Conservation (phyloP, 1,140 invertebrate species). For the Augochlora pura region DNA sequence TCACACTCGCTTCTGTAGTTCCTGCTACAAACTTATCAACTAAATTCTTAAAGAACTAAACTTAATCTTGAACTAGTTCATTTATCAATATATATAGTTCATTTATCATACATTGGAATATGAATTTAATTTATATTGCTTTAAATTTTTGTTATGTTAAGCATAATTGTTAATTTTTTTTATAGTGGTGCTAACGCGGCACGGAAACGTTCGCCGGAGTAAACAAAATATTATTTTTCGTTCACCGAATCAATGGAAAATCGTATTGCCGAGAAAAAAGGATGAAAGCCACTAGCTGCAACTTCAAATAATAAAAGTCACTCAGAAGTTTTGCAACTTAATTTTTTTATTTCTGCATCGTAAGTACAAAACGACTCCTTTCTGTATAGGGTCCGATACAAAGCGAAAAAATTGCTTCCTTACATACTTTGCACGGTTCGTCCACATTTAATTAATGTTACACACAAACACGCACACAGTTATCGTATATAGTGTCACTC, state of each 20-base stretch:
- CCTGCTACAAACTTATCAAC: neutral
- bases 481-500: neutral
- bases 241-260: neutral
- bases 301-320: constrained; percentile 1
- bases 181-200: neutral
- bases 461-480: neutral
- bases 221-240: neutral
- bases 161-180: neutral
- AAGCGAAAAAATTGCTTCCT: neutral
- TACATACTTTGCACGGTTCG: neutral
- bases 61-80: no score
- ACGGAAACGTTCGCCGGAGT: neutral
- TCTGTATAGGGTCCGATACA: neutral
- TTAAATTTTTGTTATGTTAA: no score
- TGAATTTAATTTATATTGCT: no score
- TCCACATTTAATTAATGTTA: neutral
- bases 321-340: neutral
- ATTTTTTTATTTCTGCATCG: neutral
- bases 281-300: neutral
- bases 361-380: neutral
- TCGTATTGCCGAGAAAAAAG: neutral
- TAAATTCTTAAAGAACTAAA: no score
- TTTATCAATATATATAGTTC: no score
- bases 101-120: no score
- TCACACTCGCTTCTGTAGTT: neutral